phyloP scores from a whole-genome alignment of 2,888 invertebrate species.

The Watsonalla binaria region DNA sequence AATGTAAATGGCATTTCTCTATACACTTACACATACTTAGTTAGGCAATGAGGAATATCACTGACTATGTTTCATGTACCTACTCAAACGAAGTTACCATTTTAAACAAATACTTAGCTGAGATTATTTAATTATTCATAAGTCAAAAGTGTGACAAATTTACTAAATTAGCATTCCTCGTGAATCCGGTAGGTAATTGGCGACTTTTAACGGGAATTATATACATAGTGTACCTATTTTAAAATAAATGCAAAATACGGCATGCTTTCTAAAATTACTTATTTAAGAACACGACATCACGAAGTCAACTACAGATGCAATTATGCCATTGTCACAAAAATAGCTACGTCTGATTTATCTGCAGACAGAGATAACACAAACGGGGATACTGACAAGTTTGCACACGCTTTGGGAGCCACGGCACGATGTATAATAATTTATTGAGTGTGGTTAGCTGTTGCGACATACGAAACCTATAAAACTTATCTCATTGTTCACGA shows the following conservation, averaged over 20 bases:
- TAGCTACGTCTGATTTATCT: no score
- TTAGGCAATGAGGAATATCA: no score
- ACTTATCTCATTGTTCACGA: constrained; percentile 47
- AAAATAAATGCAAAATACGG: no score
- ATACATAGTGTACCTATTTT: not conserved
- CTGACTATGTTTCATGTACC: no score
- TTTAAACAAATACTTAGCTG: not conserved
- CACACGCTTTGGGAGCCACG: constrained; percentile 25
- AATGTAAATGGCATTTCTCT: not conserved
- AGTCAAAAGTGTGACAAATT: not conserved
- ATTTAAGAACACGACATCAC: not conserved
- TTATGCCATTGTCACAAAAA: no score
- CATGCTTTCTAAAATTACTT: not conserved
- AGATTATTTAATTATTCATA: not conserved
- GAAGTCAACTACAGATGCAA: no score
- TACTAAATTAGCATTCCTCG: not conserved
- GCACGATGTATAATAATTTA: constrained; percentile 35
- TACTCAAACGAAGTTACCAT: not conserved
- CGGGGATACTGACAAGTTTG: constrained; percentile 11
- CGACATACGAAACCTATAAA: constrained; percentile 36
- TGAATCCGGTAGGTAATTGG: not conserved
- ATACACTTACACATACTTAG: not conserved
- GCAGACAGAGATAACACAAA: not conserved
- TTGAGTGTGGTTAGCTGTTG: constrained; percentile 39
- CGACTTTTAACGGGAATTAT: not conserved